Evolutionary conservation across 1,140 invertebrate species (phyloP).

Genomic region (Cyclargus thomasi): DNA sequence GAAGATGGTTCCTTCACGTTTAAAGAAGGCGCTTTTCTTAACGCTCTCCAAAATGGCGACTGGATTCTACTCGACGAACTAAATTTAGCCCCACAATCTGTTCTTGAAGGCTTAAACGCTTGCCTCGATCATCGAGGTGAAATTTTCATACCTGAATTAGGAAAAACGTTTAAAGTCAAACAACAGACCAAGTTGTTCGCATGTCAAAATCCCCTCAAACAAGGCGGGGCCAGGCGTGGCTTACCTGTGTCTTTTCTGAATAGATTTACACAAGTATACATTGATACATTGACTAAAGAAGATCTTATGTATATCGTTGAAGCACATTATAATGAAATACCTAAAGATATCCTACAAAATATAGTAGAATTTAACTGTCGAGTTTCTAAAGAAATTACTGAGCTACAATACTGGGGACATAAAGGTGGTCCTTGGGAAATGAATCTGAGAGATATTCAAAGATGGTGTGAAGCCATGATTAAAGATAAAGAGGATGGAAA

Average conservation of each 20-base stretch:
- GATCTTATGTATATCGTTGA: slow-evolving; percentile 83
- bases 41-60: slow-evolving; percentile 92
- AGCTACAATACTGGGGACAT: slow-evolving; percentile 80
- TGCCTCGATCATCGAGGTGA: slow-evolving; percentile 98
- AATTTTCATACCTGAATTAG: slow-evolving; percentile 96
- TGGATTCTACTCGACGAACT: slow-evolving; percentile 99
- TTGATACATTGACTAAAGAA: slow-evolving; percentile 84
- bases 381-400: slow-evolving; percentile 80
- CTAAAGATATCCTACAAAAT: slow-evolving; percentile 76
- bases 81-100: slow-evolving; percentile 98
- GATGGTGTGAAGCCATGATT: slow-evolving; percentile 89
- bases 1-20: slow-evolving; percentile 96
- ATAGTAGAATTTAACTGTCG: slow-evolving; percentile 90
- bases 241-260: slow-evolving; percentile 98
- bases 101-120: slow-evolving; percentile 98
- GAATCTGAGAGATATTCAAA: slow-evolving; percentile 95
- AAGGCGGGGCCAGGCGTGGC: slow-evolving; percentile 96
- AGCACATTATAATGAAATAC: slow-evolving; percentile 75
- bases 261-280: slow-evolving; percentile 96
- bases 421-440: slow-evolving; percentile 95
- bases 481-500: slow-evolving; percentile 40
- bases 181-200: slow-evolving; percentile 92
- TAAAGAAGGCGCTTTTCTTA: slow-evolving; percentile 96
- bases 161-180: slow-evolving; percentile 88
- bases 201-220: slow-evolving; percentile 97